Base-by-base conservation (phyloP, 1,140 invertebrate species). In the Solenopsis invicta region DNA sequence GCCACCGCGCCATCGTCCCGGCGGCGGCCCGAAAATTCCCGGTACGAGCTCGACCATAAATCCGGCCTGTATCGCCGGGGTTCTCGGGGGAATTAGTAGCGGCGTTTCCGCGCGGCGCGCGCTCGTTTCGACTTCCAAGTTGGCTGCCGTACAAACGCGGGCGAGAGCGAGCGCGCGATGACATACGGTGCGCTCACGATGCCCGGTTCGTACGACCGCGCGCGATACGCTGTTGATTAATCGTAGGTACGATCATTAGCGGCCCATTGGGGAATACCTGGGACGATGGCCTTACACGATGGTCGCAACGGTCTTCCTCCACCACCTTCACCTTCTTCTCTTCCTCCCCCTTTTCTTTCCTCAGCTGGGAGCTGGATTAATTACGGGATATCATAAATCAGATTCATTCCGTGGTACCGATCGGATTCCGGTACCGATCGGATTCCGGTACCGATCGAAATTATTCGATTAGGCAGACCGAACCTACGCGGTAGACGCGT, bases 221-320 rank as follows among this genome's bases (percentile, higher is more conserved):
- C 75, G 64, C 67, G 80, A 89, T 86, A 74, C 66, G 52, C 37
- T 21, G 75, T 59, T 93, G 90, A 93, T 93, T 93, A 93, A 93
- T 93, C 89, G 89, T 90, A 90, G 89, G 87, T 89, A 87, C 80
- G 88, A 91, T 93, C 92, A 92, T 93, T 93, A 92, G 92, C 88
- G 85, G 86, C 88, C 86, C 92, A 90, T 92, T 88, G 67, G 90
- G 90, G 84, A 89, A 87, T 92, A 92, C 86, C 88, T 84, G 84
- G 88, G 90, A 92, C 76, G 75, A 89, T 86, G 85, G 86, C 91
- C 90, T 90, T 90, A 90, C 82, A 87, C 77, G 88, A 86, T 88
- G 76, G 61, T 64, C 41, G n/a, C 84, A 62, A 64, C 52, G 59
- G 75, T 45, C 50, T 50, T 34, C 34, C 72, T 24, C n/a, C 72